Evolutionary conservation across 2,113 vertebrate genomes (phyloP).

Genomic region (Paramisgurnus dabryanus): DNA sequence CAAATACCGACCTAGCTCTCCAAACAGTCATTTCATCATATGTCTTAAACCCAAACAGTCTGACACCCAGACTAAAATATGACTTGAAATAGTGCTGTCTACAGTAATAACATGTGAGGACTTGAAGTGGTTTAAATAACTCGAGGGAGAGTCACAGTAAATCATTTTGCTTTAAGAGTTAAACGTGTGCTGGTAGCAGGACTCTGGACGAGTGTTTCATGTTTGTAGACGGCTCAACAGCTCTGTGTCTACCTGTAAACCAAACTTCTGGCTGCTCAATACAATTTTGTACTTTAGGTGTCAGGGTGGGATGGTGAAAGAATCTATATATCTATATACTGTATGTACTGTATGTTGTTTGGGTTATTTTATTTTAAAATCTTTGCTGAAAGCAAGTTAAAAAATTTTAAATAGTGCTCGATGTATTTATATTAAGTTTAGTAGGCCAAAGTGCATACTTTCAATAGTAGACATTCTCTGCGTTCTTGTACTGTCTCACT

Average conservation of each 20-base stretch:
- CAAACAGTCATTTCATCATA: constrained; percentile 17
- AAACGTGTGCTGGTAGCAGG: background rate
- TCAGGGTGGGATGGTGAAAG: background rate
- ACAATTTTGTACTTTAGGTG: constrained; percentile 17
- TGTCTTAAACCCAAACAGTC: constrained; percentile 35
- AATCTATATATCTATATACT: background rate
- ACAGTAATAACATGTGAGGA: constrained; percentile 37
- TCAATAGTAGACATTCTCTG: too few relatives aligned
- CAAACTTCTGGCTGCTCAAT: background rate
- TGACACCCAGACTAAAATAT: constrained; percentile 32
- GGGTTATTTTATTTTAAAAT: background rate
- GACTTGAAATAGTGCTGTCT: background rate
- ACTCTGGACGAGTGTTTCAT: background rate
- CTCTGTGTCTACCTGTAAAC: constrained; percentile 11
- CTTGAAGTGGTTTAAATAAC: constrained; percentile 9
- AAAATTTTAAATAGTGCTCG: background rate
- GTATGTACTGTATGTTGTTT: constrained; percentile 4
- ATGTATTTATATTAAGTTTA: background rate
- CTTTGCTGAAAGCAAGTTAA: background rate
- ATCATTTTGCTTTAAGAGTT: constrained; percentile 14
- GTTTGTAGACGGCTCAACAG: constrained; percentile 21
- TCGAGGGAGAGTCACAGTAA: constrained; percentile 1
- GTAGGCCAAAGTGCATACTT: background rate
- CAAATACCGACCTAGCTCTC: constrained; percentile 15
- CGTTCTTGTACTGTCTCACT: too few relatives aligned